Evolutionary conservation across 2,888 invertebrate genomes (phyloP).

Genomic region (Conistra vaccinii): DNA sequence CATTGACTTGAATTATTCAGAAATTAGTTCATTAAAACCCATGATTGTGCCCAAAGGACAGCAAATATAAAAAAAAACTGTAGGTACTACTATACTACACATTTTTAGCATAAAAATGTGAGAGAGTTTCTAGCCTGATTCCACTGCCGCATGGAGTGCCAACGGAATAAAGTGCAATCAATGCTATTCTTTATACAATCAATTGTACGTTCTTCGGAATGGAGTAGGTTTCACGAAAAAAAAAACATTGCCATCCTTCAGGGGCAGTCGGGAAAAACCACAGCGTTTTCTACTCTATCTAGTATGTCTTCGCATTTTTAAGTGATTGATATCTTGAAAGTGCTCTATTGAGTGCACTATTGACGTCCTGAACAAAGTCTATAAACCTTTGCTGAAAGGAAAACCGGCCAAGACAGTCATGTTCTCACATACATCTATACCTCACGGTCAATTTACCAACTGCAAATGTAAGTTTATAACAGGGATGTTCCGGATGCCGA

Average conservation of each 20-base stretch:
- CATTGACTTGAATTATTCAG: not conserved
- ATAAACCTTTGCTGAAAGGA: not conserved
- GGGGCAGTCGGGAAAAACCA: not conserved
- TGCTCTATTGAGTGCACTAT: conserved; percentile 8
- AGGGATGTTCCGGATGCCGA: too few relatives aligned
- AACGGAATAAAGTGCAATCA: conserved; percentile 1
- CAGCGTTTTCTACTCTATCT: conserved; percentile 5
- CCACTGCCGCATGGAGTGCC: not conserved
- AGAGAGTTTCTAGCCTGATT: not conserved
- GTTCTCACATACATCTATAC: too few relatives aligned
- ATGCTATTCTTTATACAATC: not conserved
- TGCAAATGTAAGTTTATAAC: too few relatives aligned
- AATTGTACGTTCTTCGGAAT: not conserved
- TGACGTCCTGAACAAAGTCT: not conserved
- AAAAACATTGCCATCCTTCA: not conserved
- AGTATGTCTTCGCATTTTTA: conserved; percentile 5
- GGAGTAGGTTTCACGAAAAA: not conserved
- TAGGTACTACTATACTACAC: too few relatives aligned
- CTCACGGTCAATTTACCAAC: too few relatives aligned
- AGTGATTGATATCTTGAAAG: conserved; percentile 17
- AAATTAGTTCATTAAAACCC: not conserved
- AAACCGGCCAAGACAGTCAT: not conserved
- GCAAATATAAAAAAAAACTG: not conserved
- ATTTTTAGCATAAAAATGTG: not conserved
- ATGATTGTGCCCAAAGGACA: not conserved